phyloP scores from a whole-genome alignment of 2,888 invertebrate species.

The Cheilosia impressa region DNA sequence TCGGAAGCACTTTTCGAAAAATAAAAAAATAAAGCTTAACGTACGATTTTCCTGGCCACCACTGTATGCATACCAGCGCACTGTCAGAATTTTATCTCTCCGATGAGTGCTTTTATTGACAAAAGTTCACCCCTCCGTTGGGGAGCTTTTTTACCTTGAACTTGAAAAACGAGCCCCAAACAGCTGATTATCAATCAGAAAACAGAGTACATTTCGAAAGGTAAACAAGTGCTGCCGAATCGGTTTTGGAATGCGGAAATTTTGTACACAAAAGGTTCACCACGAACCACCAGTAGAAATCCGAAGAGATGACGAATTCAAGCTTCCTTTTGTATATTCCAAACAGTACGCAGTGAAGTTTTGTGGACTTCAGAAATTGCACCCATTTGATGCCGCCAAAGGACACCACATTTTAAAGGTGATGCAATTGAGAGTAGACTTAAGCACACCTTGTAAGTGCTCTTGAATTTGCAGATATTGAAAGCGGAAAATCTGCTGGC shows the following conservation, averaged over 20 bases:
- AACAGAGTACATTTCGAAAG: neutral
- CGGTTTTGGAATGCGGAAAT: constrained; percentile 52
- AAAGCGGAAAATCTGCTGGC: constrained; percentile 87
- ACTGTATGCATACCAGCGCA: neutral
- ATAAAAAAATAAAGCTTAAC: constrained; percentile 9
- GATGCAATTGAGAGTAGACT: constrained; percentile 59
- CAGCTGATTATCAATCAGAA: constrained; percentile 45
- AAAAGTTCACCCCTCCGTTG: neutral
- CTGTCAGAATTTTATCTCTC: neutral
- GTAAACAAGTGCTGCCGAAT: neutral
- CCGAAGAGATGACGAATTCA: constrained; percentile 60
- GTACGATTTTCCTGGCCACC: constrained; percentile 13
- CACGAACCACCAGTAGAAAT: constrained; percentile 42
- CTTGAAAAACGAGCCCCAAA: constrained; percentile 35
- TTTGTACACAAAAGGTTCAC: constrained; percentile 64
- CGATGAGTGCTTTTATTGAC: neutral
- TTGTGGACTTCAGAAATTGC: constrained; percentile 91
- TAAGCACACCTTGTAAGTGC: neutral
- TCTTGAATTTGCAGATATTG: constrained; percentile 84
- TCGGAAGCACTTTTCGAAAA: too few relatives aligned
- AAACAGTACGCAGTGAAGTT: constrained; percentile 92
- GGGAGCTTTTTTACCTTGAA: constrained; percentile 28
- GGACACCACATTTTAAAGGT: constrained; percentile 91
- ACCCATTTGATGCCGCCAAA: constrained; percentile 95
- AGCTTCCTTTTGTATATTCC: constrained; percentile 92